Conservation (phyloP, 2,113 vertebrate species). For the Alaudala cheleensis region DNA sequence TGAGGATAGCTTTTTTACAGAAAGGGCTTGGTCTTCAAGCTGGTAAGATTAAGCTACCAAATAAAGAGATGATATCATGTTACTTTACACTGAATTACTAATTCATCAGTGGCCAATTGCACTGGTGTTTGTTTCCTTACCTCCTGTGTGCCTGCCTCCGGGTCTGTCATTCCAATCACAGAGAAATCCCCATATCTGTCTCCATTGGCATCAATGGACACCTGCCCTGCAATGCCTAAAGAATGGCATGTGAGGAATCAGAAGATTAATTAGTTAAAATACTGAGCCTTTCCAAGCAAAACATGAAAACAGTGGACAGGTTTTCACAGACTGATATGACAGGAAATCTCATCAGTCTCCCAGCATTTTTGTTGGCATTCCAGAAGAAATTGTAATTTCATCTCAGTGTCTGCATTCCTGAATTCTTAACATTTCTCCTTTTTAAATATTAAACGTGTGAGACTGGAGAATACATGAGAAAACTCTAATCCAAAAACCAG, state of each 20-base stretch:
- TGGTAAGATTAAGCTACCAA: not conserved
- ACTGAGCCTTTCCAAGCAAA: constrained; percentile 73
- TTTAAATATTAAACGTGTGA: constrained; percentile 65
- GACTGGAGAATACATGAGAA: constrained; percentile 53
- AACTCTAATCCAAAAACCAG: constrained; percentile 31
- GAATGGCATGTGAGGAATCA: constrained; percentile 69
- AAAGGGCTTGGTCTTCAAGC: not conserved
- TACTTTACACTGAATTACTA: not conserved
- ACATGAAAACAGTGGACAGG: constrained; percentile 74
- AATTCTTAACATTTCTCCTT: constrained; percentile 83
- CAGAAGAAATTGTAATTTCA: constrained; percentile 83
- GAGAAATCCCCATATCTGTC: constrained; percentile 96
- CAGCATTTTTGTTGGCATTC: constrained; percentile 81
- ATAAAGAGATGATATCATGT: not conserved
- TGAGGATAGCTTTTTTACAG: not conserved
- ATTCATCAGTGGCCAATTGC: not conserved
- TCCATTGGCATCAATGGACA: constrained; percentile 92
- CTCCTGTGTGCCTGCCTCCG: constrained; percentile 88
- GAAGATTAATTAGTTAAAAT: constrained; percentile 72
- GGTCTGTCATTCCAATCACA: constrained; percentile 90
- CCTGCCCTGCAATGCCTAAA: constrained; percentile 93
- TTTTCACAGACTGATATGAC: constrained; percentile 76
- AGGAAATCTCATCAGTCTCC: constrained; percentile 82
- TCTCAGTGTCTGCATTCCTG: constrained; percentile 80
- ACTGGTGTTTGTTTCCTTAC: constrained; percentile 70